Base-by-base conservation (phyloP, 1,140 invertebrate genomes). In the Drosophila subobscura region DNA sequence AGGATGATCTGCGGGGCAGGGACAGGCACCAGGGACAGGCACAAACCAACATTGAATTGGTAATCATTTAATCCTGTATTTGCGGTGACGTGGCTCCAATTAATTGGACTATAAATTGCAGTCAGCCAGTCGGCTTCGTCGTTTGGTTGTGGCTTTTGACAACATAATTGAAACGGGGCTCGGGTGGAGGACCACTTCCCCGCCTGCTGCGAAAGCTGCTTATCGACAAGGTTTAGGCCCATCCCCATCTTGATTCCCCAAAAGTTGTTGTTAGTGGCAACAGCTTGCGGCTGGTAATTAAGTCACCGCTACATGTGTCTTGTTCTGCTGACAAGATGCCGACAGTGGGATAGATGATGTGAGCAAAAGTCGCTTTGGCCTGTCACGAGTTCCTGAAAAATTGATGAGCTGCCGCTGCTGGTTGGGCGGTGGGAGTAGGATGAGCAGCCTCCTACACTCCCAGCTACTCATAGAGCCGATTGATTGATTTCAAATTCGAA, bases 21-120 rank as follows among this genome's bases (percentile, higher is more conserved):
- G 57, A 84, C 74, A 75, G 51, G 66, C 29, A 67, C n/a, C 33
- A 25, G 45, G 46, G 57, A 83, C 70, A 74, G 47, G 61, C 25
- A 64, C 27, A 29, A 29, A 7, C 10, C 33, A 37, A 4, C 33
- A 37, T 37, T 10, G 8, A 0, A 37, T 73, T 77, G 54, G 61
- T 49, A 77, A 83, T 81, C 79, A 78, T 70, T 83, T 72, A 84
- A 78, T 79, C 75, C 66, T 41, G 27, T 46, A 50, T 73, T 83
- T 81, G 56, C 79, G 79, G 64, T 68, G 72, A 81, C 46, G 78
- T 60, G 64, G 33, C 79, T 42, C 37, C 44, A 45, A 78, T 78
- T 83, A 78, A 84, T 84, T 79, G 79, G 50, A 47, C 74, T 60
- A 78, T 81, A 81, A 81, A 83, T 78, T 72, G 49, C 37, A 57